Base-by-base conservation (phyloP, 2,888 invertebrate species). In the Rhingia campestris region DNA sequence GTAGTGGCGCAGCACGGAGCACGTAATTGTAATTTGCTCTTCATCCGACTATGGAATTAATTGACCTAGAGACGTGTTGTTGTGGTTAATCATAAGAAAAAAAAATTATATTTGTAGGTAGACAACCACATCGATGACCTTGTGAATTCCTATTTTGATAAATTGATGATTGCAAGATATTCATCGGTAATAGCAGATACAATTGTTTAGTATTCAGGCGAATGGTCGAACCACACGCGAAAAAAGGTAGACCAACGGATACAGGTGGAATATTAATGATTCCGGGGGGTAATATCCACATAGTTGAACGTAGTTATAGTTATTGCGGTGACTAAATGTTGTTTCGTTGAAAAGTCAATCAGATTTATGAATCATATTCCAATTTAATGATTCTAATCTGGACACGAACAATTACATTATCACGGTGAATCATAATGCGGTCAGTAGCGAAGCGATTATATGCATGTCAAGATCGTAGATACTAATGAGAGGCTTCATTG, bases 11-110 rank as follows among this genome's bases (percentile, higher is more conserved):
- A 22, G 41, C 30, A 49, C 33, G 45, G 12, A 37, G 49, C 76
- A 76, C 69, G 54, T 66, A 37, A 1, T 47, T 72, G 49, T 70
- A 70, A 73, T 74, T 74, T 80, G 41, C 74, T 67, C 14, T 59
- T 33, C 39, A 39, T 39, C 47, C 10, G 41, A 58, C 63, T 51
- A 56, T 56, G 56, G 73, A 82, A 79, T 67, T 73, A 79, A 73
- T 79, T 82, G 82, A 82, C 79, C 79, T 79, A 79, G 79, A 82
- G 73, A 81, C 64, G 75, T 67, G 64, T 22, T 79, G 69, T 72
- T 61, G 66, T 45, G 67, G 22, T 22, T 22, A 22, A 22, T 22
- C 22, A 22, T 2, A 22, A 22, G 22, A 22, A 22, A 22, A 22
- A 22, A 22, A 22, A 22, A 22, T 2, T 22, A 2, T 41, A 67